phyloP scores from a whole-genome alignment of 2,797 vertebrate species.

The Furcifer pardalis region DNA sequence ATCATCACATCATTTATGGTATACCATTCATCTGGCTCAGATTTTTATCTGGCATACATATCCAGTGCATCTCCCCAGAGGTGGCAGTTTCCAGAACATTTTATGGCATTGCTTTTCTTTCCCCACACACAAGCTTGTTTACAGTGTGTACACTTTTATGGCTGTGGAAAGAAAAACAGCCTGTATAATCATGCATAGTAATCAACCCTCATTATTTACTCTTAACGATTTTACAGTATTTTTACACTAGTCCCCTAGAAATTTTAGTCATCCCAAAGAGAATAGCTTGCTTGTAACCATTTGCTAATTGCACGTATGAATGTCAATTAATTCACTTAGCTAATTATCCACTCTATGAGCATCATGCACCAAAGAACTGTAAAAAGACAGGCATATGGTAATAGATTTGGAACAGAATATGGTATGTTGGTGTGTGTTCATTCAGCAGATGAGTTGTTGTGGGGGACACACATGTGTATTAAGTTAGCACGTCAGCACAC shows the following conservation, averaged over 20 bases:
- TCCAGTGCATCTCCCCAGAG: conserved; percentile 43
- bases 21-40: conserved; percentile 56
- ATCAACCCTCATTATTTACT: conserved; percentile 44
- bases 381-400: conserved; percentile 76
- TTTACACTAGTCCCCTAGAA: conserved; percentile 73
- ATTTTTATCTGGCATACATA: conserved; percentile 50
- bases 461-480: not conserved
- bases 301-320: conserved; percentile 80
- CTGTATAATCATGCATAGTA: not conserved
- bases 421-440: conserved; percentile 12
- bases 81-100: conserved; percentile 33
- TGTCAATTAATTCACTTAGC: conserved; percentile 83
- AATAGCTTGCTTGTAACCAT: conserved; percentile 76
- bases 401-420: conserved; percentile 51
- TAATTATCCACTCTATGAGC: conserved; percentile 80
- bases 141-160: not conserved
- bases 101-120: conserved; percentile 48
- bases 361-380: conserved; percentile 78
- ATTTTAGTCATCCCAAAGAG: conserved; percentile 76
- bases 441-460: conserved; percentile 16
- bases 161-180: conserved; percentile 15
- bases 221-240: conserved; percentile 61
- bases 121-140: conserved; percentile 47
- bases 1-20: conserved; percentile 46
- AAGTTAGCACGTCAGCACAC: conserved; percentile 28